A percentile compares a stretch with the other conserved stretches of the same genome.
Evolutionary conservation across 1,140 invertebrate genomes (phyloP).

Genomic region (Drosophila takahashii): DNA sequence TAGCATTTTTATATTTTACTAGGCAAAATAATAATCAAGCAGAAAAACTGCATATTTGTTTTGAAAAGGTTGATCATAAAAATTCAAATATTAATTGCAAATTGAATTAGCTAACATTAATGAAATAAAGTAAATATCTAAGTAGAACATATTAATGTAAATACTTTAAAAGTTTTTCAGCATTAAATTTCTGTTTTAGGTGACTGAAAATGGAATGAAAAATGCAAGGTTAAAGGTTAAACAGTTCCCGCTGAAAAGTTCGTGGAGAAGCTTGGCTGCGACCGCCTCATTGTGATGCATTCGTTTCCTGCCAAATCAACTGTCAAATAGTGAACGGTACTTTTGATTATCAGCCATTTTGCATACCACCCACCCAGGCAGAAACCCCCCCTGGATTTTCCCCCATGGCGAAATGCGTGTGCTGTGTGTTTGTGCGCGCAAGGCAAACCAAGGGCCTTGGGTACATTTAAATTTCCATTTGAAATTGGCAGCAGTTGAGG

Average conservation of each 20-base stretch:
- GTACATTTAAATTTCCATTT: constrained; percentile 77
- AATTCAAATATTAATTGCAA: too few species aligned
- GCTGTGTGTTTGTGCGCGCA: constrained; percentile 10
- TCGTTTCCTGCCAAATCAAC: constrained; percentile 57
- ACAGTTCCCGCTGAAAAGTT: constrained; percentile 5
- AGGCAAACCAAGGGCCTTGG: too few species aligned
- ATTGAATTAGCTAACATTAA: background rate
- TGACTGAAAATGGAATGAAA: background rate
- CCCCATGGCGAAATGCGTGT: constrained; percentile 3
- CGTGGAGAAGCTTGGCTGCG: background rate
- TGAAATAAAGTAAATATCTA: background rate
- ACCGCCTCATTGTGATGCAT: constrained; percentile 33
- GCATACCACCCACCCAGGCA: constrained; percentile 23
- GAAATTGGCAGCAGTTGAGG: constrained; percentile 52
- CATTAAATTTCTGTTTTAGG: background rate
- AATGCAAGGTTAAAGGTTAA: background rate
- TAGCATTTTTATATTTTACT: background rate
- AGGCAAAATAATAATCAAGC: background rate
- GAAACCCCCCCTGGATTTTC: background rate
- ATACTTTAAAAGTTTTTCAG: background rate
- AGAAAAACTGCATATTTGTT: background rate
- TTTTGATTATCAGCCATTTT: constrained; percentile 67
- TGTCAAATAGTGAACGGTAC: constrained; percentile 66
- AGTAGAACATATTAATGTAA: background rate
- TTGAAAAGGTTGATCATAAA: too few species aligned